Evolutionary conservation across 92 coral and sea anemone genomes (phyloP), one percentile per base, ranked within the genome.

Genomic region (Umimayanthus kanabou): DNA sequence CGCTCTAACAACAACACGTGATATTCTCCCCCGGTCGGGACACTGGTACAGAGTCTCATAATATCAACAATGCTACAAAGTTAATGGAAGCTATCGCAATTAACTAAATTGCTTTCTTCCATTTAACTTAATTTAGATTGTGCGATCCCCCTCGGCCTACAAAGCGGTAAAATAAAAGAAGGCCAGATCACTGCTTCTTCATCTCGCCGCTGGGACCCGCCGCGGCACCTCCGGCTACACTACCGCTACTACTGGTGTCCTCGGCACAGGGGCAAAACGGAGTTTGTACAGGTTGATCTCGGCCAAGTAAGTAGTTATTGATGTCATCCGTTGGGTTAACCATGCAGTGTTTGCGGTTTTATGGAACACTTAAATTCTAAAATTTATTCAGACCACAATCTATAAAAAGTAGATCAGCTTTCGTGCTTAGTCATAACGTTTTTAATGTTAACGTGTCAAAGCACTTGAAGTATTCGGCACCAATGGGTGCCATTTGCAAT

Each of bases 241-340:
- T 43, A 61, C 1, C 33, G 57, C 47, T 64, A 67, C 13, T 65
- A 81, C 22, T 81, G 85, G 85, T 81, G 85, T 8, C 55, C 85
- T 37, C 49, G 13, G 25, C 75, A 65, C 13, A 81, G 39, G 18
- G 13, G 50, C 4, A 85, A 87, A 58, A 57, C 67, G 1, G 94
- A 91, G 80, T 90, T 81, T 74, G 39, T 93, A 14, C 94, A 93
- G 80, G 84, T 93, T 37, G 96, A 93, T 67, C 89, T 93, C 16
- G 96, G 94, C 4, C 85, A 88, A 91, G 94, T 91, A 79, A 79
- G 33, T 30, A 33, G 37, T 33, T 33, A 15, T 14, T 53, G 29
- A 33, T 81, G 18, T 30, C 1, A 13, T 28, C 26, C 33, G 5
- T 3, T 10, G 2, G 40, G 39, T 72, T 72, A 1, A 10, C 3